Evolutionary conservation across 1,140 invertebrate genomes (phyloP).

Genomic region (Dendroctonus valens): DNA sequence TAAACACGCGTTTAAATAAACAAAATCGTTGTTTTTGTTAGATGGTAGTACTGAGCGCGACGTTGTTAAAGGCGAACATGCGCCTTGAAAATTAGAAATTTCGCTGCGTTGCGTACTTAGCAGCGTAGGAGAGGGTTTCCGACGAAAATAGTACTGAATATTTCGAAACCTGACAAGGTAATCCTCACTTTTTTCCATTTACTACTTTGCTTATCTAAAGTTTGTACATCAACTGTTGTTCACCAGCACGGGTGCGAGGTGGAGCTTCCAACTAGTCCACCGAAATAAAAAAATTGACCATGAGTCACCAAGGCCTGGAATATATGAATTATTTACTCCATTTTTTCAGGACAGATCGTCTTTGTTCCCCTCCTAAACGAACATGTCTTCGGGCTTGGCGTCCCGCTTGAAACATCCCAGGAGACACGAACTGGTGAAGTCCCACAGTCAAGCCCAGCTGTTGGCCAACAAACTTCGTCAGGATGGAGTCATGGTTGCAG

Average conservation of each 20-base stretch:
- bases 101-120: conserved; percentile 27
- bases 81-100: background rate
- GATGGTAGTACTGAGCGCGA: too few species aligned
- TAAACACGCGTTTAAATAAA: too few species aligned
- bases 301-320: conserved; percentile 21
- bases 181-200: conserved; percentile 2
- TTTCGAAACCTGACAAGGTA: conserved; percentile 28
- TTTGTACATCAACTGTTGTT: background rate
- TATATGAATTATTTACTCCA: conserved; percentile 8
- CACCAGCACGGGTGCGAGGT: too few species aligned
- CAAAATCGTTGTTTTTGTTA: too few species aligned
- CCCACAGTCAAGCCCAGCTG: conserved; percentile 49
- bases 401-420: conserved; percentile 48
- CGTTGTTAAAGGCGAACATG: background rate
- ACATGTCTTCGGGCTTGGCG: conserved; percentile 49
- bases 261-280: background rate
- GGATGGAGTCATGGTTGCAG: conserved; percentile 50
- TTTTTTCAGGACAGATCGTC: conserved; percentile 31
- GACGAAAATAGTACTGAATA: conserved; percentile 12
- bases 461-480: conserved; percentile 48
- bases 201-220: conserved; percentile 8
- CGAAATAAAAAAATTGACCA: conserved; percentile 20
- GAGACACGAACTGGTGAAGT: conserved; percentile 48
- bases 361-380: conserved; percentile 34
- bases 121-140: conserved; percentile 27